Evolutionary conservation across 1,140 invertebrate species (phyloP).

Genomic region (Dreissena rostriformis): DNA sequence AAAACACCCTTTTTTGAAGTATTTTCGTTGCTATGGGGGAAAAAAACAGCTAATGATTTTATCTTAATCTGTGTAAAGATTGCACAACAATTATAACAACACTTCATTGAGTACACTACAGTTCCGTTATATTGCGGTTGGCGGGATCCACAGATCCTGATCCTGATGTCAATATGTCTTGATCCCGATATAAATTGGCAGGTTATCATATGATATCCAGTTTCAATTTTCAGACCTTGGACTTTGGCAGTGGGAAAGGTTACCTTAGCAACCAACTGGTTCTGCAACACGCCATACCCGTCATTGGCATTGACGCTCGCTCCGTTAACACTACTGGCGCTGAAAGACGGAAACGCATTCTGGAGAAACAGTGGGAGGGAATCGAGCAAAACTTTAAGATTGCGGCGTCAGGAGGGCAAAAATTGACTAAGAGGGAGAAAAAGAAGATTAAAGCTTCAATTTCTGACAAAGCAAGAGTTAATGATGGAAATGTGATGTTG

Average conservation of each 20-base stretch:
- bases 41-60: too few species aligned
- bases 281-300: constrained; percentile 86
- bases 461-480: background rate
- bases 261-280: constrained; percentile 89
- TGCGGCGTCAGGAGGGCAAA: constrained; percentile 36
- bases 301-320: constrained; percentile 90
- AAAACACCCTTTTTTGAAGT: too few species aligned
- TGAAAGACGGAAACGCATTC: constrained; percentile 81
- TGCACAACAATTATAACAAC: too few species aligned
- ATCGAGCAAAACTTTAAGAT: constrained; percentile 56
- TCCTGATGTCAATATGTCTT: too few species aligned
- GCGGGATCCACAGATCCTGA: too few species aligned
- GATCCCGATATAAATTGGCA: too few species aligned
- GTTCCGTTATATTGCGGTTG: too few species aligned
- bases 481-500: background rate
- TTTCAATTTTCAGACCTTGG: constrained; percentile 83
- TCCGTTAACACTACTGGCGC: constrained; percentile 85
- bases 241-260: constrained; percentile 93
- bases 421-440: constrained; percentile 56
- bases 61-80: too few species aligned
- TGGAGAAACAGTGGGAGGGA: constrained; percentile 80
- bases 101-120: too few species aligned
- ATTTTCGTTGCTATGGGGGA: too few species aligned
- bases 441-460: constrained; percentile 30
- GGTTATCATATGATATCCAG: too few species aligned